Conservation (phyloP, 2,888 invertebrate genomes). For the Antheraea assamensis region DNA sequence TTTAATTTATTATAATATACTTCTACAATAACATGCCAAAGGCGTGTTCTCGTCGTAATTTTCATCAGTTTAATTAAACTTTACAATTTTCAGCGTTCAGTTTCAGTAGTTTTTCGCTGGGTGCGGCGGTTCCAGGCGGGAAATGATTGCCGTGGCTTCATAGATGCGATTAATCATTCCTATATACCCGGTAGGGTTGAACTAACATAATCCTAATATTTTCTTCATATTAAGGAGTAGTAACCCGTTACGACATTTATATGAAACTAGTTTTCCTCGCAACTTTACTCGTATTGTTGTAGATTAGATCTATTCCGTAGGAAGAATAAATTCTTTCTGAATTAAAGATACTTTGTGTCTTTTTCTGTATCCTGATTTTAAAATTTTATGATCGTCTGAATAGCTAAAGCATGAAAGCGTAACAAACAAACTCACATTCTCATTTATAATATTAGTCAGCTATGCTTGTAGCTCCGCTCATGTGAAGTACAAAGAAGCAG, state of each 20-base stretch:
- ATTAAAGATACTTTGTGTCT: no score
- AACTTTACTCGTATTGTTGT: no score
- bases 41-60: constrained; percentile 40
- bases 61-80: constrained; percentile 56
- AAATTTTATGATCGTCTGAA: no score
- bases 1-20: background rate
- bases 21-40: constrained; percentile 29
- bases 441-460: no score
- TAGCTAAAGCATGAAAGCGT: no score
- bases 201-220: constrained; percentile 24
- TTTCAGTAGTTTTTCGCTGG: constrained; percentile 59
- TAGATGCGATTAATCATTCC: constrained; percentile 75
- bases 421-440: no score
- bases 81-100: constrained; percentile 35
- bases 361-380: no score
- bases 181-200: constrained; percentile 46
- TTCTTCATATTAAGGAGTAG: background rate
- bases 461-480: no score
- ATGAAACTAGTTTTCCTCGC: background rate
- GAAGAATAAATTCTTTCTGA: no score
- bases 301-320: no score
- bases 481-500: no score
- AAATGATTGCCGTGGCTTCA: constrained; percentile 65
- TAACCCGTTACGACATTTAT: background rate
- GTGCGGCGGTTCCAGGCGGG: constrained; percentile 39